Conservation (phyloP, 2,797 vertebrate species). For the Mus spretus region DNA sequence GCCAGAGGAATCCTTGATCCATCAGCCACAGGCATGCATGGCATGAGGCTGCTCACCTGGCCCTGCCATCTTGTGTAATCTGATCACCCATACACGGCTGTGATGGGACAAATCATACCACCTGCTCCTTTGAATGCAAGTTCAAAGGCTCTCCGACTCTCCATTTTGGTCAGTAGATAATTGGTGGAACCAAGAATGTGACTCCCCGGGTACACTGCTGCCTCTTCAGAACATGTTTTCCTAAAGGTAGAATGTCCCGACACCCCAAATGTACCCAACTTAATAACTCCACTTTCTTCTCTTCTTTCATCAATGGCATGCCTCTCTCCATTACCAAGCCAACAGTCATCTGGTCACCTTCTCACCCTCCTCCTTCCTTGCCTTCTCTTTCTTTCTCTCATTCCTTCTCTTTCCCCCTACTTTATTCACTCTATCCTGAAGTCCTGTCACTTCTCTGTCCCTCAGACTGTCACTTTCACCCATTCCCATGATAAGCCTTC, state of each 20-base stretch:
- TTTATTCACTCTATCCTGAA: neutral
- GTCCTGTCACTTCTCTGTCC: neutral
- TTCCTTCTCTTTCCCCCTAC: neutral
- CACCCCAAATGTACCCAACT: neutral
- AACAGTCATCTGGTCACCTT: neutral
- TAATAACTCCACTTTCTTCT: neutral
- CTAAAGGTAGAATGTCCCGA: neutral
- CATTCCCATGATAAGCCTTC: neutral
- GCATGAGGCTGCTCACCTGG: neutral
- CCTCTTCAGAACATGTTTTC: neutral
- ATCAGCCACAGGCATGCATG: neutral
- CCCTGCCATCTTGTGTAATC: neutral
- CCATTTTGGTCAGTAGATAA: neutral
- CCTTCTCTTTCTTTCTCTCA: neutral
- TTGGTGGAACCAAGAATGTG: neutral
- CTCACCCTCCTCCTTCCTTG: neutral
- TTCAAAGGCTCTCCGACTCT: neutral
- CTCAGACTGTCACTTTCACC: neutral
- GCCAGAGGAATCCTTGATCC: conserved; percentile 53
- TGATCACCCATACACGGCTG: conserved; percentile 1
- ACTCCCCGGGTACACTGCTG: neutral
- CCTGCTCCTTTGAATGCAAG: neutral
- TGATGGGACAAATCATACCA: neutral
- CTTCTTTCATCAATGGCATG: neutral
- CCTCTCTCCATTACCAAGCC: neutral